Base-by-base conservation (phyloP, 1,140 invertebrate species). In the Elysia chlorotica region DNA sequence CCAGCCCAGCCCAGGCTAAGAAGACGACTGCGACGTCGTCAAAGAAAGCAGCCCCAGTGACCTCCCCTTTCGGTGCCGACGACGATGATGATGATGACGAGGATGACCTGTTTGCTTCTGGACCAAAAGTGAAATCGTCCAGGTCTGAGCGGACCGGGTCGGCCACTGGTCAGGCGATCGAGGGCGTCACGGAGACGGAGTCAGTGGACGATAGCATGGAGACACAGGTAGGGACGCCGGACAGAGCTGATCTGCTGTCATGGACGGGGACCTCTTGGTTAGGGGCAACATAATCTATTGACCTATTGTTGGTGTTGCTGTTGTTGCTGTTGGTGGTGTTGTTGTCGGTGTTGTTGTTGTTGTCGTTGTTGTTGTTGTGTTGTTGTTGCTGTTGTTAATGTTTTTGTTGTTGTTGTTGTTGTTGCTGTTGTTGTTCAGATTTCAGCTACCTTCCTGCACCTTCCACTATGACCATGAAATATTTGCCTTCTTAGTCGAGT, bases 141-240 rank as follows among this genome's bases (percentile, higher is more conserved):
- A 69, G 31, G n/a, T 38, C 56, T 23, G 2, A 28, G 23, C 4
- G 35, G 33, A n/a, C 35, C 10, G 28, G 6, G 28, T 17, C 10
- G 28, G 6, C 56, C 31, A 25, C 23, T 36, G 28, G 57, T 28
- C 2, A 33, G 23, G 23, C 57, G 19, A 48, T 48, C 17, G 28
- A 36, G 1, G 69, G 59, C 2, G 36, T 48, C 17, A 36, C 67
- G 2, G 35, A 14, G 1, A 48, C 57, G 14, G 37, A 71, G 37
- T 63, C 69, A n/a, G 36, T 35, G 5, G 68, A 61, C 23, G 30
- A 17, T 23, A n/a, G n/a, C n/a, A 71, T 71, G 59, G 59, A 62
- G 59, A 10, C 36, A 10, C 61, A 71, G 59, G 67, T 70, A 1
- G 54, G 56, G 25, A 48, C 10, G 10, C 10, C 41, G n/a, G 10